Percentiles rank a stretch among this genome's conserved stretches.
phyloP scores from a whole-genome alignment of 2,113 vertebrate genomes.

The Mus musculus region DNA sequence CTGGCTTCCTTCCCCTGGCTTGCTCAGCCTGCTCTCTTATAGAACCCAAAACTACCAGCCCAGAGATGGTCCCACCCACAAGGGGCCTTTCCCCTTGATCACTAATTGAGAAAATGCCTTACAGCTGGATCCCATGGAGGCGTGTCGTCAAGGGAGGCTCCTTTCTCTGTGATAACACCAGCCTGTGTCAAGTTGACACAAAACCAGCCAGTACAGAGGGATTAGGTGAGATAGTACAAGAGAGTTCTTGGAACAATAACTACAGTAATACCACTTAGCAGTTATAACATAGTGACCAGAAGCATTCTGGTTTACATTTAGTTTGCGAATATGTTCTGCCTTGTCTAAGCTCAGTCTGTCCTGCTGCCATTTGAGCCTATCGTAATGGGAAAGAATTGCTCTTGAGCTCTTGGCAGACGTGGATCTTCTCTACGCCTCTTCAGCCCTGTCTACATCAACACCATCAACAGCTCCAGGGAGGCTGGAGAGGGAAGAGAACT shows the following conservation, averaged over 20 bases:
- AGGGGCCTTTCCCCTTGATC: too few relatives aligned
- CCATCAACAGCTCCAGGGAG: neutral
- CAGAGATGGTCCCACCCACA: too few relatives aligned
- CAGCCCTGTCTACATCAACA: neutral
- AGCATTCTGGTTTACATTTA: neutral
- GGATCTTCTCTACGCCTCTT: neutral
- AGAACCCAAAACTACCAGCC: too few relatives aligned
- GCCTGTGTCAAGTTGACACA: too few relatives aligned
- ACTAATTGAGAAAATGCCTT: too few relatives aligned
- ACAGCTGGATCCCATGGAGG: too few relatives aligned
- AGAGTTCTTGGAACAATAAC: neutral
- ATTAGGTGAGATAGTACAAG: neutral
- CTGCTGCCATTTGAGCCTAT: neutral
- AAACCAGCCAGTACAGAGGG: too few relatives aligned
- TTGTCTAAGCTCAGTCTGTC: neutral
- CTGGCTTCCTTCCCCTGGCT: too few relatives aligned
- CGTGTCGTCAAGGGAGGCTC: too few relatives aligned
- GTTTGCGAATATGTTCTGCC: neutral
- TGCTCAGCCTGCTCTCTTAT: too few relatives aligned
- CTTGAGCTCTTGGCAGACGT: neutral
- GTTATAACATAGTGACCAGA: neutral
- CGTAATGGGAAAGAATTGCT: neutral
- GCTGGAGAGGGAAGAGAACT: neutral
- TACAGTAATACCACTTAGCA: neutral
- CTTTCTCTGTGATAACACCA: too few relatives aligned